Conservation (phyloP, 2,113 vertebrate genomes). For the Ammodytes dubius region DNA sequence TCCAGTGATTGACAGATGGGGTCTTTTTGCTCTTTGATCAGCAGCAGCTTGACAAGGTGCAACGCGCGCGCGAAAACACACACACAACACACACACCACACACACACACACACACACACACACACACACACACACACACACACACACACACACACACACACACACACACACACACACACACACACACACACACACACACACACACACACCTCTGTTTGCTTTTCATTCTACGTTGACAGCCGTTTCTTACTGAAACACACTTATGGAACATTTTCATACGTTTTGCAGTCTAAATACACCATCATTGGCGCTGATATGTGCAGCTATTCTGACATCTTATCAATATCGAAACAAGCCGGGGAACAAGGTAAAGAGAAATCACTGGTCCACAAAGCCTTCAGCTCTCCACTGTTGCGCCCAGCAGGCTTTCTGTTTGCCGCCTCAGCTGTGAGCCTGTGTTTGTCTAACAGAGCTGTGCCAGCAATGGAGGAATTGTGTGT, state of each 20-base stretch:
- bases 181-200: not conserved
- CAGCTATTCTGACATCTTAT: constrained; percentile 26
- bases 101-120: not conserved
- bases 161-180: not conserved
- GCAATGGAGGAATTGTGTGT: not conserved
- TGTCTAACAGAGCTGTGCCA: constrained; percentile 22
- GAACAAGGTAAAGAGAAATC: constrained; percentile 40
- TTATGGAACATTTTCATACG: not conserved
- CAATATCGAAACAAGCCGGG: constrained; percentile 17
- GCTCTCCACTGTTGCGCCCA: constrained; percentile 33
- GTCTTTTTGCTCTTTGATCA: constrained; percentile 38
- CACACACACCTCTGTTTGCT: not conserved
- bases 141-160: not conserved
- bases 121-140: not conserved
- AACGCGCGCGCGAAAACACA: constrained; percentile 5
- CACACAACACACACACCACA: not conserved
- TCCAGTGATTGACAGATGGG: constrained; percentile 5
- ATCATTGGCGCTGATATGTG: constrained; percentile 9
- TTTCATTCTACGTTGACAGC: not conserved
- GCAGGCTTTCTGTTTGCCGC: constrained; percentile 43
- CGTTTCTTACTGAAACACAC: not conserved
- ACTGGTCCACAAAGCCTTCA: constrained; percentile 30
- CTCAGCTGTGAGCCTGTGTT: constrained; percentile 44
- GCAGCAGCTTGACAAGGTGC: constrained; percentile 33
- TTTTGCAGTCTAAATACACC: not conserved